Conservation (phyloP, 2,113 vertebrate genomes). For the Bubo blakistoni region DNA sequence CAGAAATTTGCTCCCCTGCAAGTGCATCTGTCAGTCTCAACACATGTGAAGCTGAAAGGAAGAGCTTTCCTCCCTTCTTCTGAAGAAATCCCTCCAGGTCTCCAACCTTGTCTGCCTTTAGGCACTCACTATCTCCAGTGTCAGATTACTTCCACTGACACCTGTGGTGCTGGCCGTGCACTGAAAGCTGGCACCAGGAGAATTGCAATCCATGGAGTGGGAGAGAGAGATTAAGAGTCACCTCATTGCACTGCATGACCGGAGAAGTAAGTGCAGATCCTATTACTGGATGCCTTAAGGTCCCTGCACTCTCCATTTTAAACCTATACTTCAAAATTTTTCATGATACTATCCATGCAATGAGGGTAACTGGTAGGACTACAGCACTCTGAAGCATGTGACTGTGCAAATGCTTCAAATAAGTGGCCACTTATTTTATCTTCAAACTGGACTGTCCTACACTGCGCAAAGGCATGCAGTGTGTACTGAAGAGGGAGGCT, state of each 20-base stretch:
- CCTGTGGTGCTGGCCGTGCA: rapidly evolving
- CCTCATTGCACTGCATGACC: neutral
- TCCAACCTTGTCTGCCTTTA: neutral
- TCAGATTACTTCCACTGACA: neutral
- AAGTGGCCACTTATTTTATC: neutral
- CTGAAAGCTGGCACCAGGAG: neutral
- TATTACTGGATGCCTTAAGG: neutral
- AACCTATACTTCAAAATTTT: neutral
- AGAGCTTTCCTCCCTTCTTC: neutral
- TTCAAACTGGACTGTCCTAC: neutral
- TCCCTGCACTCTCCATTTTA: neutral
- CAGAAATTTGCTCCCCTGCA: neutral
- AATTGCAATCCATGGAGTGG: neutral
- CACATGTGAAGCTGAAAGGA: neutral
- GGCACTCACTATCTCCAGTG: neutral
- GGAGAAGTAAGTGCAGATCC: neutral
- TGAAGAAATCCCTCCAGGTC: neutral
- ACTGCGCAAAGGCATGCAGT: neutral
- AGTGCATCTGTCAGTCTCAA: neutral
- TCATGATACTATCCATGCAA: neutral
- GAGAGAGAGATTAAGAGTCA: neutral
- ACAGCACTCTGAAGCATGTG: neutral
- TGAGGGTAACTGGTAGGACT: neutral
- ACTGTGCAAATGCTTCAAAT: neutral
- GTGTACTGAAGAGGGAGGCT: neutral